Conservation (phyloP, 2,888 invertebrate species). For the Formica aserva region DNA sequence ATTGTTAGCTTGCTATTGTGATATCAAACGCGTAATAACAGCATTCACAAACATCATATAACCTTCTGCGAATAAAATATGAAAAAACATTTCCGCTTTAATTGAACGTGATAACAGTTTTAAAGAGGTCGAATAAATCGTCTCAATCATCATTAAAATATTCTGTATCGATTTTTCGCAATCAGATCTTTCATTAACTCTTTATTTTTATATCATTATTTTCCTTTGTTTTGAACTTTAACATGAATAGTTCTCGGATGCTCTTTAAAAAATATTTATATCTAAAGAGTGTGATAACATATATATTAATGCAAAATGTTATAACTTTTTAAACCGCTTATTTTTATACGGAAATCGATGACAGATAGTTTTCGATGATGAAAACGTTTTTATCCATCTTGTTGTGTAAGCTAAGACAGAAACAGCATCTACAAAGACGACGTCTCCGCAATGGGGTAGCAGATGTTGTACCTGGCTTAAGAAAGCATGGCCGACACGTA, state of each 20-base stretch:
- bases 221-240: not conserved
- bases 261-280: not conserved
- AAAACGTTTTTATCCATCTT: slow-evolving; percentile 26
- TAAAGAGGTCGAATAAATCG: not conserved
- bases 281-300: not conserved
- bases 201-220: slow-evolving; percentile 20
- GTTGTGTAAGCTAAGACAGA: not conserved
- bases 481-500: slow-evolving; percentile 56
- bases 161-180: not conserved
- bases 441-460: slow-evolving; percentile 32
- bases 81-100: slow-evolving; percentile 22
- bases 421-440: slow-evolving; percentile 35
- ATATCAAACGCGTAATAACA: slow-evolving; percentile 60
- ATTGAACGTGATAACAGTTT: not conserved
- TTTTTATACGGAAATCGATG: not conserved
- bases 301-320: slow-evolving; percentile 27
- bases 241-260: not conserved
- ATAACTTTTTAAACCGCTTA: not conserved
- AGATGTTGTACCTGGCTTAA: slow-evolving; percentile 52
- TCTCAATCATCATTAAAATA: not conserved
- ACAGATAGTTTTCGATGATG: slow-evolving; percentile 16
- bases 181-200: slow-evolving; percentile 14
- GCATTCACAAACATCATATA: slow-evolving; percentile 12
- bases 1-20: slow-evolving; percentile 63
- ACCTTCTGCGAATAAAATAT: slow-evolving; percentile 42